phyloP scores from a whole-genome alignment of 1,140 invertebrate species.

The Drosophila yakuba region DNA sequence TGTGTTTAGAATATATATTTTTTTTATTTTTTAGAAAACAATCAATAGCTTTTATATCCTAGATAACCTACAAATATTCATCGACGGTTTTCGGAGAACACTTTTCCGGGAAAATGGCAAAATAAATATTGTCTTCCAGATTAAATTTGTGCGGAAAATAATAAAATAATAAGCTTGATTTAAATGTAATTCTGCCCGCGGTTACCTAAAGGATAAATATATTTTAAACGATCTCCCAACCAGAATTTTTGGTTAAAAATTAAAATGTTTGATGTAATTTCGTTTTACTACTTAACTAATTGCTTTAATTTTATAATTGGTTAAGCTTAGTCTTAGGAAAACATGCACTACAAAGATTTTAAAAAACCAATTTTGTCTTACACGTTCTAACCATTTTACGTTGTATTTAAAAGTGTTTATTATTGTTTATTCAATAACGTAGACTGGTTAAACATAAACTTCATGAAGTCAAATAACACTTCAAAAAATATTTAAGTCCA shows the following conservation, averaged over 20 bases:
- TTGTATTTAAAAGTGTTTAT: conserved; percentile 19
- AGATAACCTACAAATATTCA: conserved; percentile 80
- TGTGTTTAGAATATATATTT: conserved; percentile 24
- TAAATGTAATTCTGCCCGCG: conserved; percentile 14
- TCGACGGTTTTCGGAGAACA: conserved; percentile 78
- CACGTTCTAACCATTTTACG: conserved; percentile 42
- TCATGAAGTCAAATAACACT: conserved; percentile 19
- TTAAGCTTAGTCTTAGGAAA: conserved; percentile 66
- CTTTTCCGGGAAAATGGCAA: conserved; percentile 61
- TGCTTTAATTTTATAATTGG: conserved; percentile 27
- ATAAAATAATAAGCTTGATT: conserved; percentile 23
- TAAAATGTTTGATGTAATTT: conserved; percentile 43
- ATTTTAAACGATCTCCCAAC: conserved; percentile 39
- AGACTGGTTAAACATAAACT: conserved; percentile 15
- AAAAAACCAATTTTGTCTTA: conserved; percentile 45
- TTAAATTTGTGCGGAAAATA: conserved; percentile 65
- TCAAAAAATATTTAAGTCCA: not conserved
- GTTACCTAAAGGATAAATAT: conserved; percentile 12
- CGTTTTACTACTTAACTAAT: conserved; percentile 72
- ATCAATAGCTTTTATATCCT: conserved; percentile 62
- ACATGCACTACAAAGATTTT: conserved; percentile 70
- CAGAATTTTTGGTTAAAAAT: conserved; percentile 23
- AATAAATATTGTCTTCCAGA: conserved; percentile 9
- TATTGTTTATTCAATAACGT: conserved; percentile 13
- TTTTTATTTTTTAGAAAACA: conserved; percentile 20